Evolutionary conservation across 2,888 invertebrate species (phyloP), one percentile per base, ranked within the genome.

Genomic region (Phlogophora meticulosa): DNA sequence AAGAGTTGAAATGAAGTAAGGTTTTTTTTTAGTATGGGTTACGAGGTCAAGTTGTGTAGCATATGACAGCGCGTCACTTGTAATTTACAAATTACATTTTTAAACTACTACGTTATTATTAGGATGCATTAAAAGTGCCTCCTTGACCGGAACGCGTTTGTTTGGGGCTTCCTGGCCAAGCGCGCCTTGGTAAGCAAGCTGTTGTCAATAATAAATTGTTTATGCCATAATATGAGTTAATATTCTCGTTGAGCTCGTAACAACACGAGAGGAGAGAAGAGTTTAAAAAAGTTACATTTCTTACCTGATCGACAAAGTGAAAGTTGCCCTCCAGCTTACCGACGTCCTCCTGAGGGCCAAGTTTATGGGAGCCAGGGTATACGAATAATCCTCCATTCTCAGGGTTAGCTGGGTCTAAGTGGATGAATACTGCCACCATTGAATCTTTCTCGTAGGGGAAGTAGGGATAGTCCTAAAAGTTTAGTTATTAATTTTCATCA

Each of bases 401-500:
- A 1, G 96, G 95, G 32, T 93, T 93, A 0, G 96, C 94, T 53
- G 95, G 96, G 72, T 96, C 96, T 67, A 96, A 80, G 81, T 96
- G 96, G 1, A 96, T 84, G 77, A 96, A 96, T 1, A 95, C 95
- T 2, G 96, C 96, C 7, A 96, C 90, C 94, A 96, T 95, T 0
- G 96, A 94, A 79, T 96, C 93, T 1, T 96, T 95, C 73, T 96
- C 92, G 83, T 93, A 96, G 0, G 96, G 96, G 79, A 96, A 96
- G 80, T 96, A 96, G 34, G 92, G 96, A 76, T 96, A 96, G 73
- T 96, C 96, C 94, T 96, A 88, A 46, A 66, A 95, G 4, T 0
- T 1, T 20, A 17, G 13, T 15, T 48, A n/a, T 4, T 15, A 22
- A 28, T 15, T 43, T 38, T 22, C 15, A 38, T 22, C 1, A 4